Percentiles rank a stretch among this genome's conserved stretches.
Evolutionary conservation across 2,888 invertebrate genomes (phyloP).

Genomic region (Stegana nigrithorax): DNA sequence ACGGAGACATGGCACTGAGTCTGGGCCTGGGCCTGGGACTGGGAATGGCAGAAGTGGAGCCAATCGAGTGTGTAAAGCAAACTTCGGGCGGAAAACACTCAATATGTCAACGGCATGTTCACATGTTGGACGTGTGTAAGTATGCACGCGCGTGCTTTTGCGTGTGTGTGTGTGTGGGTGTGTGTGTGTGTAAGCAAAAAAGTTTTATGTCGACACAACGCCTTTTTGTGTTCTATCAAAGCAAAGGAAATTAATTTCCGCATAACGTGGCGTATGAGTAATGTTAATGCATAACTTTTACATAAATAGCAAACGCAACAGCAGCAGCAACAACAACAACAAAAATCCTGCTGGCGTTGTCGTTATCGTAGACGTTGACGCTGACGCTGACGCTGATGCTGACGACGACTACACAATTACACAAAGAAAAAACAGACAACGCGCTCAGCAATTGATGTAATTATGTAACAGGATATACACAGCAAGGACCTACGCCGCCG

Average conservation of each 20-base stretch:
- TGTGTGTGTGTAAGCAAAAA: too few relatives aligned
- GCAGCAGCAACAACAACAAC: background rate
- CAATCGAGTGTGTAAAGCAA: too few relatives aligned
- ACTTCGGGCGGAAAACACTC: constrained; percentile 9
- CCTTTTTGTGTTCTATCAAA: background rate
- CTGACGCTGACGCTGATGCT: background rate
- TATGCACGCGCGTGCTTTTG: background rate
- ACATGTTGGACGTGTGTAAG: background rate
- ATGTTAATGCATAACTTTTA: too few relatives aligned
- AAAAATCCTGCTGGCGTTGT: too few relatives aligned
- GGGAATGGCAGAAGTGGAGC: background rate
- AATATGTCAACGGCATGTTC: constrained; percentile 15
- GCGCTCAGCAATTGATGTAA: constrained; percentile 2
- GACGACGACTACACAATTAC: background rate
- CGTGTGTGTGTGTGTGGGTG: too few relatives aligned
- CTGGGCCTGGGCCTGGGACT: too few relatives aligned
- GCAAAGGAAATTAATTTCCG: constrained; percentile 17
- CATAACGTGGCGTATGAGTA: constrained; percentile 12
- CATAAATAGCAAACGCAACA: too few relatives aligned
- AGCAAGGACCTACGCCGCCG: background rate
- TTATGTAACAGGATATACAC: background rate
- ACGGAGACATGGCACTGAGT: too few relatives aligned
- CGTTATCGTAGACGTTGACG: too few relatives aligned
- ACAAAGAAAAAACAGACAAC: background rate
- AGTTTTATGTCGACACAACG: background rate